These are phyloP conservation scores for Beris chalybata DNA, from an alignment of 2,888 invertebrate genomes.

Conservation along the genomic window DNA sequence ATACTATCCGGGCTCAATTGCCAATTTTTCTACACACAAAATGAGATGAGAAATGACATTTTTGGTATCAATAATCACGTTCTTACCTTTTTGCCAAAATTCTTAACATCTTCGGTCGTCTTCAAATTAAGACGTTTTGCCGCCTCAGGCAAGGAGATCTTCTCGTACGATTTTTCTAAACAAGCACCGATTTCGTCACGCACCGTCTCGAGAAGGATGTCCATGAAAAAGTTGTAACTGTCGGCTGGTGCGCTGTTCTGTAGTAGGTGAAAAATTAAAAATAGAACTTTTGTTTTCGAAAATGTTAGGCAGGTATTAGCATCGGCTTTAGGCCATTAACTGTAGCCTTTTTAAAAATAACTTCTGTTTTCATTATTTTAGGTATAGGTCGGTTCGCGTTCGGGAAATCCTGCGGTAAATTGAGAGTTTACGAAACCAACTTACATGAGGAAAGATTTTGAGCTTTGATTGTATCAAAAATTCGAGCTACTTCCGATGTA, in stretches of 20 bases:
- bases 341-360: too few species aligned
- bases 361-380: too few species aligned
- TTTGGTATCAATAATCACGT: constrained; percentile 5
- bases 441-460: too few species aligned
- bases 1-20: constrained; percentile 73
- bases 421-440: too few species aligned
- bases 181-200: constrained; percentile 95
- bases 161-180: constrained; percentile 94
- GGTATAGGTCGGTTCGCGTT: too few species aligned
- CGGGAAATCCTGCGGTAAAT: too few species aligned
- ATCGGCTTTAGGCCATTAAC: too few species aligned
- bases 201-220: constrained; percentile 92
- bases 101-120: constrained; percentile 73
- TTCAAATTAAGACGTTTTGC: constrained; percentile 85
- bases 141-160: constrained; percentile 84
- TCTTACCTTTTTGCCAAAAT: constrained; percentile 76
- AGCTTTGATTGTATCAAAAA: too few species aligned
- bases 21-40: constrained; percentile 75
- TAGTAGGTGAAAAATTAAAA: constrained; percentile 41
- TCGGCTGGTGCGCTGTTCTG: constrained; percentile 94
- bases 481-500: too few species aligned
- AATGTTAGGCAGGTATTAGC: neutral
- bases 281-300: neutral
- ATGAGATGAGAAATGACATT: constrained; percentile 28
- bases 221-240: constrained; percentile 95